Evolutionary conservation across 2,797 vertebrate genomes (phyloP).

Genomic region (Tinamus major): DNA sequence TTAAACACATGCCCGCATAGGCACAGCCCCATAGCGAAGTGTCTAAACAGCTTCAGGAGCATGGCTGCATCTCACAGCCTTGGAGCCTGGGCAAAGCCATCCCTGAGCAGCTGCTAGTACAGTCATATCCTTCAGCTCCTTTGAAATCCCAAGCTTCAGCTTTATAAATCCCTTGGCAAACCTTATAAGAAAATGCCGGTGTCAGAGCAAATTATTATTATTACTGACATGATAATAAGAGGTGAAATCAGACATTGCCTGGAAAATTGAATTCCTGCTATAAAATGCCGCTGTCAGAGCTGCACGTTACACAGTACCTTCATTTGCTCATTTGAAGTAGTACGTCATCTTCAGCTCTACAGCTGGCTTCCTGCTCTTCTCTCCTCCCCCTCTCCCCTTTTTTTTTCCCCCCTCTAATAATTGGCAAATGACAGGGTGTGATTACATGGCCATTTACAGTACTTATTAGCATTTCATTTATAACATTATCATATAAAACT

Average conservation of each 20-base stretch:
- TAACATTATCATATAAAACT: slow-evolving; percentile 73
- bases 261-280: slow-evolving; percentile 41
- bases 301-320: background rate
- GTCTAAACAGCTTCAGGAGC: background rate
- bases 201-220: slow-evolving; percentile 46
- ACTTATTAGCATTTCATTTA: slow-evolving; percentile 77
- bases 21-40: background rate
- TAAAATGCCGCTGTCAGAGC: background rate
- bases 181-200: slow-evolving; percentile 15
- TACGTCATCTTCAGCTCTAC: background rate
- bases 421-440: slow-evolving; percentile 55
- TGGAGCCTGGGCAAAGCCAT: background rate
- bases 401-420: background rate
- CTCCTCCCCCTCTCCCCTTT: background rate
- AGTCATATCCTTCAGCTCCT: background rate
- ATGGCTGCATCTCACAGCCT: fast-evolving
- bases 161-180: background rate
- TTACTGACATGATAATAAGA: slow-evolving; percentile 37
- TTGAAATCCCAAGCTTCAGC: background rate
- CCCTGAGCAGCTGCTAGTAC: background rate
- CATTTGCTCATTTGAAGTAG: slow-evolving; percentile 15
- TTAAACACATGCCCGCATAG: background rate
- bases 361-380: slow-evolving; percentile 7
- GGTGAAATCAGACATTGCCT: slow-evolving; percentile 13
- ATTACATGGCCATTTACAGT: slow-evolving; percentile 69